Evolutionary conservation across 1,140 invertebrate genomes (phyloP), one percentile per base, ranked within the genome.

Genomic region (Formica exsecta): DNA sequence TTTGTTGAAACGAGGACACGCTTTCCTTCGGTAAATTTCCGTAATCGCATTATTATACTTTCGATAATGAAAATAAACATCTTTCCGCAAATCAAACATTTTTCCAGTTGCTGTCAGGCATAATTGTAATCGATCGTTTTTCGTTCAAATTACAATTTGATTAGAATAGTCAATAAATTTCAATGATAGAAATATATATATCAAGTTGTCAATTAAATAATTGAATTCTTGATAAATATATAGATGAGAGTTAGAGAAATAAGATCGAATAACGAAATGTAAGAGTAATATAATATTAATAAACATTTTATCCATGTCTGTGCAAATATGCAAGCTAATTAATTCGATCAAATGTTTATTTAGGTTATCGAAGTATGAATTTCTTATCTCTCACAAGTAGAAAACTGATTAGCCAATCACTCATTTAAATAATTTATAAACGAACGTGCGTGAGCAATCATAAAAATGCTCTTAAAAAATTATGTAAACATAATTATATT

Each of bases 1-100:
- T 9, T 22, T 32, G 29, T 2, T 48, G 36, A 22, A 83, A 48
- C 41, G 19, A 61, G 25, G 9, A 16, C 19, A 6, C 13, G 19
- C 36, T 73, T 83, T 41, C 29, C 64, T 70, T 22, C 13, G 29
- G 1, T 73, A 61, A 44, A 61, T 44, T 36, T 44, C 68, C n/a
- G 11, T 73, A 59, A 61, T 73, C 19, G 7, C 2, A 29, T 41
- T 59, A 29, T 9, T 13, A 0, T 57, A 0, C 6, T 8, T 32
- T 13, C 29, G 54, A 74, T 74, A 44, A 73, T 81, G 16, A 44
- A 61, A 36, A 36, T 54, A 22, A 36, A 65, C 1, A 22, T 68
- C 2, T 29, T 62, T 64, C 4, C 16, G n/a, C 8, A 61, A 25
- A 74, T 36, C 5, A 74, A 38, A 11, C 32, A 32, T 71, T n/a